These are phyloP conservation scores for Phocides pigmalion DNA, from an alignment of 1,140 invertebrate species.

Conservation along the genomic window DNA sequence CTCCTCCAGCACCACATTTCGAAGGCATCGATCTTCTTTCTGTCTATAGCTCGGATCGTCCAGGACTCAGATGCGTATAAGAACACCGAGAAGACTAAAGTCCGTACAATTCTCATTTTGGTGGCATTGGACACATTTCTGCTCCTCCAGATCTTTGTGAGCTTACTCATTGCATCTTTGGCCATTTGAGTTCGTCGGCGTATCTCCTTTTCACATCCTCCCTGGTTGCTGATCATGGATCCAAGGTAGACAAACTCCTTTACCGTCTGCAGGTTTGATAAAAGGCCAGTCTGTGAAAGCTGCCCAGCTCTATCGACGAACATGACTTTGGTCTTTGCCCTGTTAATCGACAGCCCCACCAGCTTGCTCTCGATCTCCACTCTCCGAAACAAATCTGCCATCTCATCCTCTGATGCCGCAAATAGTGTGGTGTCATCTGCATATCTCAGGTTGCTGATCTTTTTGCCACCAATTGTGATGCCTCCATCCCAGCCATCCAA, in stretches of 20 bases:
- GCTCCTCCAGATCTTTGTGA: neutral
- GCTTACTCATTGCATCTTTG: neutral
- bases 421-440: conserved; percentile 32
- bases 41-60: neutral
- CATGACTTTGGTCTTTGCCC: conserved; percentile 33
- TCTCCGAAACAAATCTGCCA: conserved; percentile 21
- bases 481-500: conserved; percentile 28
- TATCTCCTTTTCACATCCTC: conserved; percentile 8
- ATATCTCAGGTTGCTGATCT: conserved; percentile 26
- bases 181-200: neutral
- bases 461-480: conserved; percentile 7
- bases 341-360: conserved; percentile 30
- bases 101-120: neutral
- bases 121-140: neutral
- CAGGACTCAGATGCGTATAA: neutral
- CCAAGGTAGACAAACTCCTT: conserved; percentile 28
- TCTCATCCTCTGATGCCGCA: conserved; percentile 16
- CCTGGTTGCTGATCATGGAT: conserved; percentile 8
- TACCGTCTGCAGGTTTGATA: conserved; percentile 16
- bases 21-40: neutral
- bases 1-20: neutral
- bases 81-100: neutral
- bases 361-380: conserved; percentile 20
- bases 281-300: conserved; percentile 5
- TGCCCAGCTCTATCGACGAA: conserved; percentile 12